Evolutionary conservation across 2,113 vertebrate genomes (phyloP), one percentile per base, ranked within the genome.

Genomic region (Rhegmatorhina hoffmannsi): DNA sequence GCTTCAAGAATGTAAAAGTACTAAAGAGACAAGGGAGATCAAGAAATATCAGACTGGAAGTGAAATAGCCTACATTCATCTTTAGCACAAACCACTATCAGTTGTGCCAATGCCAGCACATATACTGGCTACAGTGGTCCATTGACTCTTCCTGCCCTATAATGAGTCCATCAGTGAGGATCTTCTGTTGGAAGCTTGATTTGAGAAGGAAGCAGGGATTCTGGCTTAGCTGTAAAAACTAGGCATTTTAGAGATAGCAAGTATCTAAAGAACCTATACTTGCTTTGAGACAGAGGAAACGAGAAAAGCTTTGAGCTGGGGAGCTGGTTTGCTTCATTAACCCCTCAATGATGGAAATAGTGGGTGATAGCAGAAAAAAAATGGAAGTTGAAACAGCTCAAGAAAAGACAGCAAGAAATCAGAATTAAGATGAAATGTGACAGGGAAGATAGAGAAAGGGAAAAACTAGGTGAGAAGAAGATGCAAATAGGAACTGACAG

Each of bases 401-500:
- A 96, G 95, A 90, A 96, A 96, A 95, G 76, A 96, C 56, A 77
- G 93, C 64, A 2, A 91, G 29, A 95, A 87, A 67, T 94, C 91
- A 96, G 86, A 93, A 97, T 72, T 84, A 94, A 96, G 92, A 98
- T 87, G 64, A 96, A 92, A 91, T 90, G 60, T 95, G 92, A 97
- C 94, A 96, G 69, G 81, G 49, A 83, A 44, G 31, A 89, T 87
- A 88, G 85, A 92, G 83, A 92, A 69, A 92, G 43, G 43, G 43
- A 90, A 92, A 92, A 92, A 69, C 11, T 40, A 87, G 31, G 49
- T 70, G 92, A 92, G 40, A 75, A 24, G 36, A 82, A 46, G 33
- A 97, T 86, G 56, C 84, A 96, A 97, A 98, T 97, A 87, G 85
- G 73, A 98, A 96, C 82, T 97, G 97, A 98, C 97, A 97, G 95